phyloP scores from a whole-genome alignment of 2,888 invertebrate genomes.

The Pachliopta kotzebuea region DNA sequence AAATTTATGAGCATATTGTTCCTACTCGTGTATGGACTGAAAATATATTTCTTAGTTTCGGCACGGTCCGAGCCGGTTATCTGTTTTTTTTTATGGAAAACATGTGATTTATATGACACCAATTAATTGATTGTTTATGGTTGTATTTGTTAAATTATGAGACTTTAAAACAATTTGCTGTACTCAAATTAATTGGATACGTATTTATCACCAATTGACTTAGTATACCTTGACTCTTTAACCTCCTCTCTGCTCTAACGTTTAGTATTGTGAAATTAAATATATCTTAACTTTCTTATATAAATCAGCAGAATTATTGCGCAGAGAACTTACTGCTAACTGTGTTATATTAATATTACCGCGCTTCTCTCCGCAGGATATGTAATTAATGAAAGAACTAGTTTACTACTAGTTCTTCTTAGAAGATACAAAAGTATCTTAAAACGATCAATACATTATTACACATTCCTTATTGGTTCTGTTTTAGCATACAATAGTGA shows the following conservation, averaged over 20 bases:
- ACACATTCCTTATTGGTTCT: too few species aligned
- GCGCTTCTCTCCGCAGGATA: too few species aligned
- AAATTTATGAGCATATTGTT: constrained; percentile 26
- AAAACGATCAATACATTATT: too few species aligned
- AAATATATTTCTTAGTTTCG: constrained; percentile 29
- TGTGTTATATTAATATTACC: too few species aligned
- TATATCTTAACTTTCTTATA: too few species aligned
- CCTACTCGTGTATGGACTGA: constrained; percentile 23
- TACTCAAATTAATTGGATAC: not conserved
- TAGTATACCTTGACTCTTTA: not conserved
- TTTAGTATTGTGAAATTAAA: too few species aligned
- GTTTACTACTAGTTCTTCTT: too few species aligned
- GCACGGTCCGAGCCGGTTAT: constrained; percentile 13
- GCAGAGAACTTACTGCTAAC: too few species aligned
- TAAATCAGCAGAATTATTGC: too few species aligned
- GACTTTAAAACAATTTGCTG: not conserved
- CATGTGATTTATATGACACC: constrained; percentile 20
- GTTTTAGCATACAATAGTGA: too few species aligned
- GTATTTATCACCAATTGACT: not conserved
- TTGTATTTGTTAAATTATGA: not conserved
- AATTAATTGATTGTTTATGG: constrained; percentile 25
- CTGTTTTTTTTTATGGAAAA: constrained; percentile 23
- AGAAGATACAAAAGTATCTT: too few species aligned
- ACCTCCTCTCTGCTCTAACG: not conserved
- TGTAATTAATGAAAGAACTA: too few species aligned